phyloP scores from a whole-genome alignment of 37 sponge, comb jelly and placozoan genomes.

The Hormiphora californensis region DNA sequence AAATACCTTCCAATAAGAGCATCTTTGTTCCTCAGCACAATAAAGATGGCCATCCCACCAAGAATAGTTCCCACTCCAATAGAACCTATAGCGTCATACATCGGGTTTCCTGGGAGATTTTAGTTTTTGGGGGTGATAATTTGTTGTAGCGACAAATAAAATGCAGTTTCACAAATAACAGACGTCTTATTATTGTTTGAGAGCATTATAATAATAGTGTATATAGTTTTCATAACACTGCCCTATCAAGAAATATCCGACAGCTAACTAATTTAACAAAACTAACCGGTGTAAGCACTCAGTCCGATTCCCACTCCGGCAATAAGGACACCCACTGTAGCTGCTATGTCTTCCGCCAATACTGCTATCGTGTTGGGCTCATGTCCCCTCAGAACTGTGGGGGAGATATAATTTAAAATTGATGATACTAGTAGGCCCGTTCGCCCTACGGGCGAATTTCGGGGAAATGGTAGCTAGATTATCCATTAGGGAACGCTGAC shows the following conservation, averaged over 20 bases:
- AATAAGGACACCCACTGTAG: slow-evolving; percentile 76
- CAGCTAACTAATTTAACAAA: background rate
- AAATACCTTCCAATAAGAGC: slow-evolving; percentile 88
- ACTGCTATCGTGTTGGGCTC: slow-evolving; percentile 97
- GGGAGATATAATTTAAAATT: too few relatives aligned
- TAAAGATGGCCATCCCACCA: slow-evolving; percentile 88
- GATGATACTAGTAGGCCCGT: too few relatives aligned
- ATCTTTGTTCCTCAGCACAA: slow-evolving; percentile 86
- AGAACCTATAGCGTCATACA: slow-evolving; percentile 93
- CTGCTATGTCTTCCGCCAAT: slow-evolving; percentile 95
- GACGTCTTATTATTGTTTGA: background rate
- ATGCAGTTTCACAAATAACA: background rate
- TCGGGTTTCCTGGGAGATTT: slow-evolving; percentile 64
- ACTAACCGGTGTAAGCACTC: slow-evolving; percentile 61
- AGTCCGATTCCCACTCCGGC: slow-evolving; percentile 72
- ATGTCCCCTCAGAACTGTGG: slow-evolving; percentile 75
- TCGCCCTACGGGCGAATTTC: too few relatives aligned
- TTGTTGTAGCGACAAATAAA: too few relatives aligned
- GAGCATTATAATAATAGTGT: background rate
- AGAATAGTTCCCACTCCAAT: slow-evolving; percentile 89
- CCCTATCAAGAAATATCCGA: background rate
- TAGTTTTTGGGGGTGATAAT: too few relatives aligned
- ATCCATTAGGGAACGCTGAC: too few relatives aligned
- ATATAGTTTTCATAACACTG: background rate
- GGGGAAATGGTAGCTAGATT: too few relatives aligned